Conservation (phyloP, 2,113 vertebrate species). For the Chaetops frenatus region DNA sequence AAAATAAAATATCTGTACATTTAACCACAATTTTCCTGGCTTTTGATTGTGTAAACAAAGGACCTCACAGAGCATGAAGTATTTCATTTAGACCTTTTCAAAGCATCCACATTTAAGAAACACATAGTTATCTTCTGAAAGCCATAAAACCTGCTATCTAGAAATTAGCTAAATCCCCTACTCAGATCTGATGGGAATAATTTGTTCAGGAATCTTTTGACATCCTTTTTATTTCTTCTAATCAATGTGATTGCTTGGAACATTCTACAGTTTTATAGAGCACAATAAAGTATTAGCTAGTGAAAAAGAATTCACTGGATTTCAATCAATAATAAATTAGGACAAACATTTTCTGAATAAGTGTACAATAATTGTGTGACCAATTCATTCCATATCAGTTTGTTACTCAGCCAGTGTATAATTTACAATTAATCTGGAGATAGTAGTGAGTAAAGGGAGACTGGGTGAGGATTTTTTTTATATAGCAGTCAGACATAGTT, state of each 20-base stretch:
- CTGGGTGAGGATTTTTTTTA: background rate
- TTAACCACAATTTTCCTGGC: background rate
- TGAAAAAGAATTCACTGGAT: background rate
- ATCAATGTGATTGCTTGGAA: background rate
- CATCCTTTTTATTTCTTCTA: background rate
- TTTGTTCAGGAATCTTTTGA: background rate
- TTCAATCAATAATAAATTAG: slow-evolving; percentile 31
- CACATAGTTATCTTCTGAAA: background rate
- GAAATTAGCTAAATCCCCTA: background rate
- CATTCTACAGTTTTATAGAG: background rate
- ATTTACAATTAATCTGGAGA: background rate
- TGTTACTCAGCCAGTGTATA: background rate
- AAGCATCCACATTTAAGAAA: background rate
- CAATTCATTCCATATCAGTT: background rate
- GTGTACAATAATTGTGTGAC: background rate
- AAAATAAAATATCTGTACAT: background rate
- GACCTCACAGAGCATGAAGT: background rate
- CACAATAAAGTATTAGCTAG: background rate
- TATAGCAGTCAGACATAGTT: background rate
- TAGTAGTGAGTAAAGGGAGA: background rate
- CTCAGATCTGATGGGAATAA: background rate
- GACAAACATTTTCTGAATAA: slow-evolving; percentile 29
- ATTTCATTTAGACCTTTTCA: background rate
- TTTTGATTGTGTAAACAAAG: background rate
- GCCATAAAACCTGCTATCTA: background rate